These are phyloP conservation scores for Sisor rabdophorus DNA, from an alignment of 2,113 vertebrate species.

Conservation along the genomic window DNA sequence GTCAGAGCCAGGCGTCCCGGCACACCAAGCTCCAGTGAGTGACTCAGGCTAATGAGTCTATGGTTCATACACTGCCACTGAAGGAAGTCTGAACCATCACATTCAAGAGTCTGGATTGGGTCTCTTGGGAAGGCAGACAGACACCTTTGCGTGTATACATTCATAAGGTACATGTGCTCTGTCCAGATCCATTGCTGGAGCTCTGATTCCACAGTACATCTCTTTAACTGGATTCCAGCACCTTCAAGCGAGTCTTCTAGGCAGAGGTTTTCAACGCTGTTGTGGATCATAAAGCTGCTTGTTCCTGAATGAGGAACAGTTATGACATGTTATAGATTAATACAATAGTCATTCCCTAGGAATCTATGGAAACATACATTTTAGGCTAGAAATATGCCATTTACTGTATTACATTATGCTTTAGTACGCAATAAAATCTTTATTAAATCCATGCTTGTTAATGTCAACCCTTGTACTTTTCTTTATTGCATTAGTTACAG, in stretches of 20 bases:
- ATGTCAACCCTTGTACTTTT: background rate
- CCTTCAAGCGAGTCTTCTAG: conserved; percentile 54
- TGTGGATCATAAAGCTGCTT: conserved; percentile 61
- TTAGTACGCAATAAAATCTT: background rate
- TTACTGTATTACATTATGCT: too few relatives aligned
- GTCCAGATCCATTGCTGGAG: conserved; percentile 69
- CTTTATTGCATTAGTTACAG: background rate
- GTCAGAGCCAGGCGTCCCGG: conserved; percentile 42
- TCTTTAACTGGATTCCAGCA: conserved; percentile 51
- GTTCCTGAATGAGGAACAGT: conserved; percentile 48
- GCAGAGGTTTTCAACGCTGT: conserved; percentile 57
- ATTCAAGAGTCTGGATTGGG: conserved; percentile 49
- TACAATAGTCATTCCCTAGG: background rate
- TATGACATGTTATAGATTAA: background rate
- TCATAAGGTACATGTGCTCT: conserved; percentile 49
- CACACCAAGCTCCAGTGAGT: conserved; percentile 50
- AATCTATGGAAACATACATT: background rate
- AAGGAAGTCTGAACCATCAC: conserved; percentile 37
- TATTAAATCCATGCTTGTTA: background rate
- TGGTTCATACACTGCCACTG: conserved; percentile 62
- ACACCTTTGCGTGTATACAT: conserved; percentile 56
- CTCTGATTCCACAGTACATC: conserved; percentile 57
- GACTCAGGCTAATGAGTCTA: conserved; percentile 56
- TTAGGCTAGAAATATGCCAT: background rate
- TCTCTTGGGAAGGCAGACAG: conserved; percentile 48